Conservation (phyloP, 53 echinoderm and acorn worm genomes). For the Echinarachnius parma region DNA sequence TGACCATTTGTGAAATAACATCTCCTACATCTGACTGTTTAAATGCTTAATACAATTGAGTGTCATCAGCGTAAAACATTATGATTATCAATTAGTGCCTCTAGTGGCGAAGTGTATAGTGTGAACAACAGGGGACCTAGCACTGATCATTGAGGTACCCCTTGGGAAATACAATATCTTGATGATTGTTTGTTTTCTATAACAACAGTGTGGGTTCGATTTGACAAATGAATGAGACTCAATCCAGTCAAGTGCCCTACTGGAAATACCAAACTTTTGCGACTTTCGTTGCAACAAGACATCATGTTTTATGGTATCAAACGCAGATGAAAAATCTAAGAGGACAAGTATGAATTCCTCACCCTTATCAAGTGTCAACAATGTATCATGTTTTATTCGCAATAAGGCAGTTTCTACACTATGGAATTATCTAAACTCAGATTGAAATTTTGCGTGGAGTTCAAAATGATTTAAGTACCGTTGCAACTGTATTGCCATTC, state of each 20-base stretch:
- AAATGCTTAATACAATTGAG: too few relatives aligned
- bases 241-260: not conserved
- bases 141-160: not conserved
- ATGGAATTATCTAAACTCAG: not conserved
- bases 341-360: not conserved
- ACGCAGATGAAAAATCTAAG: not conserved
- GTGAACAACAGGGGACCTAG: not conserved
- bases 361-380: not conserved
- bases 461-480: too few relatives aligned
- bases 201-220: not conserved
- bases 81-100: not conserved
- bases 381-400: not conserved
- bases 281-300: not conserved
- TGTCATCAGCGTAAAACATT: not conserved
- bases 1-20: too few relatives aligned
- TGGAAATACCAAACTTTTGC: not conserved
- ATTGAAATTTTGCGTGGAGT: too few relatives aligned
- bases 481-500: not conserved
- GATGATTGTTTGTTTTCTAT: not conserved
- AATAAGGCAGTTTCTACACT: not conserved
- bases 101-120: not conserved
- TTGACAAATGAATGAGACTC: not conserved
- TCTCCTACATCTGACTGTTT: too few relatives aligned
- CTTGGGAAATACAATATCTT: not conserved
- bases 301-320: not conserved